Evolutionary conservation across 2,113 vertebrate genomes (phyloP).

Genomic region (Heterotilapia buettikoferi): DNA sequence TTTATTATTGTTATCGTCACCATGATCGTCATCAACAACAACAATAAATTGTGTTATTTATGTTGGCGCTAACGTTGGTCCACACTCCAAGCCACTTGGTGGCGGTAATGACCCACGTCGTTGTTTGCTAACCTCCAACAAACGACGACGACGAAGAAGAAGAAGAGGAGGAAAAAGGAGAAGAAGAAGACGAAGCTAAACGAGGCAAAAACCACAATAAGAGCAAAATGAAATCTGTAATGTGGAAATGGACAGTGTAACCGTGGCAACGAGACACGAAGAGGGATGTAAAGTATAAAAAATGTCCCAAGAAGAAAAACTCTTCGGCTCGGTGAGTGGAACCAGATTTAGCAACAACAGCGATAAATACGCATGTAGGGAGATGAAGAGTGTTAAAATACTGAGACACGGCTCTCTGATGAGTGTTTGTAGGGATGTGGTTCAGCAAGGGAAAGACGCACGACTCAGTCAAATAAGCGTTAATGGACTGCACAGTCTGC

Average conservation of each 20-base stretch:
- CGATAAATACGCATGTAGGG: rapidly evolving
- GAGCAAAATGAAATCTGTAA: background rate
- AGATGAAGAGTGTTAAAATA: rapidly evolving
- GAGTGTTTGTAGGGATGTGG: background rate
- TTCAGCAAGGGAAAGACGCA: background rate
- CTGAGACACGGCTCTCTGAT: background rate
- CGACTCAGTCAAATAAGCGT: background rate
- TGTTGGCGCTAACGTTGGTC: background rate
- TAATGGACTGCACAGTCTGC: background rate
- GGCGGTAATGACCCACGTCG: background rate
- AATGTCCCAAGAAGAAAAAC: background rate
- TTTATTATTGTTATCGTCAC: rapidly evolving
- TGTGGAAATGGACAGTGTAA: background rate
- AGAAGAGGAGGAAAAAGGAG: rapidly evolving
- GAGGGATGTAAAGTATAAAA: background rate
- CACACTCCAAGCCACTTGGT: background rate
- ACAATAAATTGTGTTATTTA: background rate
- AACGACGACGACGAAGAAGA: background rate
- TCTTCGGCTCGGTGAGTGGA: background rate
- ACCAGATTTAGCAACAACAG: background rate
- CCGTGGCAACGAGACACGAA: background rate
- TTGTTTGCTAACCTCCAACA: background rate
- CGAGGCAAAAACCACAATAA: background rate
- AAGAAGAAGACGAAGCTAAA: background rate
- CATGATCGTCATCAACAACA: rapidly evolving